Conservation (phyloP, 2,888 invertebrate genomes). For the Orchesella flavescens region DNA sequence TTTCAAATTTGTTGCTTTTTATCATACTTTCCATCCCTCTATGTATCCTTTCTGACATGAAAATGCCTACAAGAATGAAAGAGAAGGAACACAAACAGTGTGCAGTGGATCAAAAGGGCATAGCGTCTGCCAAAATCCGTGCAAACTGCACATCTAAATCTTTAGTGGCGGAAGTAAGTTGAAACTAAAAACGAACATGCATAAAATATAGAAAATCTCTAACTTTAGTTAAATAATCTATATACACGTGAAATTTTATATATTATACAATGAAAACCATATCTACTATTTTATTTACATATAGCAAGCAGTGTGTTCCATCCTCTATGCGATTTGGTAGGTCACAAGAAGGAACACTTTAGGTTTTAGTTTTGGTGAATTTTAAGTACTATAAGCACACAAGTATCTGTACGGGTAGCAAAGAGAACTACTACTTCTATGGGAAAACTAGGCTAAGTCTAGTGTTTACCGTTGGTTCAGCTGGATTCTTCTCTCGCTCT, state of each 20-base stretch:
- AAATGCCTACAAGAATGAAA: no score
- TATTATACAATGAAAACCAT: no score
- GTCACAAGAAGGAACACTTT: no score
- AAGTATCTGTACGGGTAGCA: background rate
- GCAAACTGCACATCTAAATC: background rate
- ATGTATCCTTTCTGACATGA: background rate
- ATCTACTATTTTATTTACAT: no score
- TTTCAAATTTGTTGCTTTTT: no score
- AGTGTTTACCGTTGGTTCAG: slow-evolving; percentile 7
- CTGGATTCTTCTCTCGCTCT: background rate
- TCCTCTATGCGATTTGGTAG: no score
- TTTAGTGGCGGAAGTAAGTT: background rate
- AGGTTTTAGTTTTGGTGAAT: background rate
- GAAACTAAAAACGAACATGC: background rate
- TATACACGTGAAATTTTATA: no score
- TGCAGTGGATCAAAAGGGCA: background rate
- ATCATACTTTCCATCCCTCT: background rate
- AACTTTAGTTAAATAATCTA: no score
- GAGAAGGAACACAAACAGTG: no score
- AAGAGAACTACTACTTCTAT: background rate
- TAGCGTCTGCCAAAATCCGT: background rate
- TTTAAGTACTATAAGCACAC: slow-evolving; percentile 16
- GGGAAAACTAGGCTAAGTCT: slow-evolving; percentile 27
- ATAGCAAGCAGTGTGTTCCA: no score
- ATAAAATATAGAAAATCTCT: no score